Base-by-base conservation (phyloP, 2,113 vertebrate genomes). In the Coptodon rendalli region DNA sequence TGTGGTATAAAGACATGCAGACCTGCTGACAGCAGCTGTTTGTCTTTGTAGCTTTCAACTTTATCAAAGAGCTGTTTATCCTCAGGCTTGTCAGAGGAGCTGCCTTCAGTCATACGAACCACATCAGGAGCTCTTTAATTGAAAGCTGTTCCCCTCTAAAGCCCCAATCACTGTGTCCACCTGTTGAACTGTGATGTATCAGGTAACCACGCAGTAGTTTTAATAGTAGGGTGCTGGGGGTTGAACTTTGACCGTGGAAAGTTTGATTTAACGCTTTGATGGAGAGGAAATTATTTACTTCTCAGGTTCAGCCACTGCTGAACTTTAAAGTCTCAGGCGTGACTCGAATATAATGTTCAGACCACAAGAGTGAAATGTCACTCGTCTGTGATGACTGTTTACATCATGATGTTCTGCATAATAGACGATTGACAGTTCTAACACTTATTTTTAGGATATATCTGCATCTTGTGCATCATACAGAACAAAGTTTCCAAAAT, bases 181-280 rank as follows among this genome's bases (percentile, higher is more conserved):
- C 88, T 86, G 88, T 88, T 5, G 50, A 29, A n/a, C 73, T 24
- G 34, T 4, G 19, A 73, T 5, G 38, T 82, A 29, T 91, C 79
- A 5, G 7, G 83, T 86, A 1, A 82, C 87, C n/a, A 1, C 31
- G 1, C 43, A 0, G 50, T 2, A 85, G 53, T 52, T 87, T 31
- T 61, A 48, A 76, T 87, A 5, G 10, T 5, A 4, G 38, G 38
- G 19, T 27, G 22, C 29, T 86, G 54, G 1, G 61, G 27, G 24
- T 36, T 52, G 82, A 89, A 89, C 88, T 17, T 27, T 4, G 85
- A 83, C 91, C 83, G 10, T 4, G 84, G 87, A 80, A 88, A 81
- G 82, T 81, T 90, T 88, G 83, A 88, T 81, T 90, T 85, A 81
- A 86, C 5, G 11, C 83, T 6, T 48, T 27, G 1, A 22, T 6